phyloP scores from a whole-genome alignment of 2,888 invertebrate species.

The Aphodius granarius region DNA sequence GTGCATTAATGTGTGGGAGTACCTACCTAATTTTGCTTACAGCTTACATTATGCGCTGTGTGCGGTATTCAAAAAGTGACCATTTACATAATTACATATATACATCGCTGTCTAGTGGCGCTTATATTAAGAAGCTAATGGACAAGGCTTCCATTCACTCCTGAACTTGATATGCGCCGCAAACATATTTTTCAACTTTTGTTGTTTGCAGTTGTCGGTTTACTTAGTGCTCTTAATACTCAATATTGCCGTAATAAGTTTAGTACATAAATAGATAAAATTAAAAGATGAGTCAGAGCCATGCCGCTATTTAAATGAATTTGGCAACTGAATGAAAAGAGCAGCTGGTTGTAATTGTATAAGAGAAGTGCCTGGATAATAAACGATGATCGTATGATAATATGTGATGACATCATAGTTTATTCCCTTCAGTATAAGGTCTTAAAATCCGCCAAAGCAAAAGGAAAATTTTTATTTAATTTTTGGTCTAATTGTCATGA shows the following conservation, averaged over 20 bases:
- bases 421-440: too few relatives aligned
- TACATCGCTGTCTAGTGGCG: not conserved
- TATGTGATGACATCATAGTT: too few relatives aligned
- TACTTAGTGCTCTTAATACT: not conserved
- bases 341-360: not conserved
- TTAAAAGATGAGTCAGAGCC: not conserved
- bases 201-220: not conserved
- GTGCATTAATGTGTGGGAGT: not conserved
- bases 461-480: too few relatives aligned
- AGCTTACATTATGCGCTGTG: not conserved
- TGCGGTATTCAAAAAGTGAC: not conserved
- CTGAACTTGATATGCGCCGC: not conserved
- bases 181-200: not conserved
- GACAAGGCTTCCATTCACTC: not conserved
- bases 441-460: too few relatives aligned
- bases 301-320: not conserved
- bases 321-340: not conserved
- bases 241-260: not conserved
- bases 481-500: too few relatives aligned
- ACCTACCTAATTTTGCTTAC: not conserved
- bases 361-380: not conserved
- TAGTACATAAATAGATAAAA: not conserved
- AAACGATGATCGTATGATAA: too few relatives aligned
- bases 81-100: not conserved
- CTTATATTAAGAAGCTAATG: not conserved